A percentile compares a stretch with the other conserved stretches of the same genome.
phyloP scores from a whole-genome alignment of 2,113 vertebrate species.

The Oreochromis aureus region DNA sequence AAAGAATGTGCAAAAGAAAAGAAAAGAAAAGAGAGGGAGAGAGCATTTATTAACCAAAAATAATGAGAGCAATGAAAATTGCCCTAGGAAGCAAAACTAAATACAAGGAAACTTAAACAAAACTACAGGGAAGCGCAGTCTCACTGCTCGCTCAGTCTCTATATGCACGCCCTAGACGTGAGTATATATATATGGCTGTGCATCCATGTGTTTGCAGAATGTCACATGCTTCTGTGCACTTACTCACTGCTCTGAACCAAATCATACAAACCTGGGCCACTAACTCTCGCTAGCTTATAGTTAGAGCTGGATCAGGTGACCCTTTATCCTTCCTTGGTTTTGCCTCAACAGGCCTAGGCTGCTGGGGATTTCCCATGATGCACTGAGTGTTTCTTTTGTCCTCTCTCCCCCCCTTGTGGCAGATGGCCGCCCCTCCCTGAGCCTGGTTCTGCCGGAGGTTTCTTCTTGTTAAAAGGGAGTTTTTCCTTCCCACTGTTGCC shows the following conservation, averaged over 20 bases:
- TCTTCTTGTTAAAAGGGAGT: background rate
- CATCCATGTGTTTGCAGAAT: background rate
- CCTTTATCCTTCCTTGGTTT: too few species aligned
- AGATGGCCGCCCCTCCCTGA: background rate
- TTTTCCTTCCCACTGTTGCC: background rate
- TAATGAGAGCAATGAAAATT: background rate
- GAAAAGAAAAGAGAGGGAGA: background rate
- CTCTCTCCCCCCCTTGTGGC: background rate
- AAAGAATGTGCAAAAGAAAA: background rate
- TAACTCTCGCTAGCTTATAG: background rate
- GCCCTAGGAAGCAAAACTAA: background rate
- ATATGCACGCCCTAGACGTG: background rate
- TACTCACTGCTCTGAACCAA: background rate
- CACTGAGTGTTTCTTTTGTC: background rate
- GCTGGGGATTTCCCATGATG: background rate
- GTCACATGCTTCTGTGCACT: background rate
- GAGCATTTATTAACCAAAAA: background rate
- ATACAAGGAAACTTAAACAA: background rate
- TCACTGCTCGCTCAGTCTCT: background rate
- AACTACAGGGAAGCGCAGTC: background rate
- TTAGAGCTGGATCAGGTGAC: too few species aligned
- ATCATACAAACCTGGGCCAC: background rate
- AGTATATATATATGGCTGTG: background rate
- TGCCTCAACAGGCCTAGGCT: too few species aligned
- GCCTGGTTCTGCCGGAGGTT: background rate